Evolutionary conservation across 2,113 vertebrate genomes (phyloP).

Genomic region (Synodontis membranacea): DNA sequence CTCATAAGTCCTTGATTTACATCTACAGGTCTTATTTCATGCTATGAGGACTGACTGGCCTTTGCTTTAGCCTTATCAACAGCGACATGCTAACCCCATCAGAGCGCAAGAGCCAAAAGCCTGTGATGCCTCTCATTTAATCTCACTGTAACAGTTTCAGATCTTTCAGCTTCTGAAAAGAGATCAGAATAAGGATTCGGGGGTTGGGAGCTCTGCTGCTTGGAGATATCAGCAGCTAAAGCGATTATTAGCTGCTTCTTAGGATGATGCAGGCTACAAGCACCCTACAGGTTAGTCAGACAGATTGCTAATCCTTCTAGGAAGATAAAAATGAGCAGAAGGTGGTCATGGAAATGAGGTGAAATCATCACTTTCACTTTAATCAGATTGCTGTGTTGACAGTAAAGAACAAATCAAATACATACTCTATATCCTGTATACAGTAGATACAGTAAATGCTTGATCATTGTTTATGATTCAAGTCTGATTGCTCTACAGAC

Average conservation of each 20-base stretch:
- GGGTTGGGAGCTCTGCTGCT: conserved; percentile 14
- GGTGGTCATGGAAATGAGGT: background rate
- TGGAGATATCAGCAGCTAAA: conserved; percentile 36
- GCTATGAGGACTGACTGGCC: background rate
- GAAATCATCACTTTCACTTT: background rate
- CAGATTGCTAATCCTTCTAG: background rate
- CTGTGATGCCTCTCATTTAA: conserved; percentile 17
- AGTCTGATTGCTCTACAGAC: background rate
- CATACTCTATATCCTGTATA: too few species aligned
- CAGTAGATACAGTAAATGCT: background rate
- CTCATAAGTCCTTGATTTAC: conserved; percentile 3
- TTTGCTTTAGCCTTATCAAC: conserved; percentile 17
- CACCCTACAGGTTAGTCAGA: conserved; percentile 2
- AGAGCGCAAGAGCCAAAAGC: conserved; percentile 17
- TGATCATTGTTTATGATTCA: background rate
- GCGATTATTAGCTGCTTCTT: conserved; percentile 21
- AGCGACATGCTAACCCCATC: conserved; percentile 20
- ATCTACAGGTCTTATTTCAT: conserved; percentile 1
- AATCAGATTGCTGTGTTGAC: background rate
- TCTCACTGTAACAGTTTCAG: conserved; percentile 25
- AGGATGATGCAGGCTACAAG: conserved; percentile 13
- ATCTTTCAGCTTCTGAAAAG: conserved; percentile 30
- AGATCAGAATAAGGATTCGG: background rate
- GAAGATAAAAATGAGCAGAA: background rate
- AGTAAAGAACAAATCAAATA: background rate